These are phyloP conservation scores for Mesocentrotus franciscanus DNA, from an alignment of 53 echinoderm and acorn worm species.

Conservation along the genomic window DNA sequence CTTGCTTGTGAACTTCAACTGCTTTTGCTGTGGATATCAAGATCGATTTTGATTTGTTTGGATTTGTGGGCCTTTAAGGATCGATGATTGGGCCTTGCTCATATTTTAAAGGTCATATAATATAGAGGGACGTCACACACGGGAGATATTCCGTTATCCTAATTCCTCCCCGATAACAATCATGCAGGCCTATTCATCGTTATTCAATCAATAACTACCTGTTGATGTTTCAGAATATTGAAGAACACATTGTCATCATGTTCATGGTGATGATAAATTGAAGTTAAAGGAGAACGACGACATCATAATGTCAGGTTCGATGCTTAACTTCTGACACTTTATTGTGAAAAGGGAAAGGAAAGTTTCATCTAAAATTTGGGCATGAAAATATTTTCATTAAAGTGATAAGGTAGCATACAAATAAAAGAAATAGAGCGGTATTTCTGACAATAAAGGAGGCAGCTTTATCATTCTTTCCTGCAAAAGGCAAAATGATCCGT, in stretches of 20 bases:
- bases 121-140: too few species aligned
- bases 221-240: neutral
- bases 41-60: constrained; percentile 1
- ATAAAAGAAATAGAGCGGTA: neutral
- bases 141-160: too few species aligned
- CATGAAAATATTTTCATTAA: neutral
- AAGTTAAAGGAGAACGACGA: neutral
- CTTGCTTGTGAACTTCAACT: neutral
- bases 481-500: neutral
- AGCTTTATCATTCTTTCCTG: neutral
- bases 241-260: neutral
- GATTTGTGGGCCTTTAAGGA: neutral
- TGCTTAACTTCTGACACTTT: neutral
- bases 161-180: too few species aligned
- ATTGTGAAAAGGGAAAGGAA: neutral
- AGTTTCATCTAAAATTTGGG: neutral
- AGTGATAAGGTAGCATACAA: neutral
- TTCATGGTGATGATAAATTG: neutral
- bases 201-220: neutral
- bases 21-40: neutral
- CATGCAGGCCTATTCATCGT: too few species aligned
- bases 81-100: neutral
- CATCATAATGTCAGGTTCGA: neutral
- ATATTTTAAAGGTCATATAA: neutral
- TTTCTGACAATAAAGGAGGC: neutral